phyloP scores from a whole-genome alignment of 2,888 invertebrate genomes.

The Hyppa rectilinea region DNA sequence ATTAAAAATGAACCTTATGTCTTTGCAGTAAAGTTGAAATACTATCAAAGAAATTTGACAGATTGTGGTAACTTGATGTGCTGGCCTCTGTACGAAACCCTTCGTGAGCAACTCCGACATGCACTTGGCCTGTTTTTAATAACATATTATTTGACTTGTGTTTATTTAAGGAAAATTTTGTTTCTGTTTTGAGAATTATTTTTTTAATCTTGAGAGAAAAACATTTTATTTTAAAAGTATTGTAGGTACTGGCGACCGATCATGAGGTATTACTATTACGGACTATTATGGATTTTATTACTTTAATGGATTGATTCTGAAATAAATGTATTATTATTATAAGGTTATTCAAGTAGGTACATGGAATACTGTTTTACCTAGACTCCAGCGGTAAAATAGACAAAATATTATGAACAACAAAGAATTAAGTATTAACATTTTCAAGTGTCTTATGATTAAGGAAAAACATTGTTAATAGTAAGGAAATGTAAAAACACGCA shows the following conservation, averaged over 20 bases:
- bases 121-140: too few species aligned
- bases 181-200: background rate
- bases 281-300: too few species aligned
- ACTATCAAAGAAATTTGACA: too few species aligned
- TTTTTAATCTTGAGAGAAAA: background rate
- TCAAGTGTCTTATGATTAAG: background rate
- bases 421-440: background rate
- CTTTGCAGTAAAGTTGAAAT: too few species aligned
- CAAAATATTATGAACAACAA: background rate
- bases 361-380: background rate
- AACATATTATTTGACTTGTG: background rate
- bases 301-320: too few species aligned
- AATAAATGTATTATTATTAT: too few species aligned
- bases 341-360: background rate
- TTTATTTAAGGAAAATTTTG: background rate
- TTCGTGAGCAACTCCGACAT: too few species aligned
- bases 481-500: slow-evolving; percentile 1
- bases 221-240: background rate
- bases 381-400: background rate
- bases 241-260: background rate
- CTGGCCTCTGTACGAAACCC: too few species aligned
- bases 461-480: background rate
- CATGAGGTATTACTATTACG: too few species aligned
- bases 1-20: too few species aligned
- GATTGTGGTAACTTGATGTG: too few species aligned